Evolutionary conservation across 2,113 vertebrate genomes (phyloP), one percentile per base, ranked within the genome.

Genomic region (Brachypodius melanocephalos): DNA sequence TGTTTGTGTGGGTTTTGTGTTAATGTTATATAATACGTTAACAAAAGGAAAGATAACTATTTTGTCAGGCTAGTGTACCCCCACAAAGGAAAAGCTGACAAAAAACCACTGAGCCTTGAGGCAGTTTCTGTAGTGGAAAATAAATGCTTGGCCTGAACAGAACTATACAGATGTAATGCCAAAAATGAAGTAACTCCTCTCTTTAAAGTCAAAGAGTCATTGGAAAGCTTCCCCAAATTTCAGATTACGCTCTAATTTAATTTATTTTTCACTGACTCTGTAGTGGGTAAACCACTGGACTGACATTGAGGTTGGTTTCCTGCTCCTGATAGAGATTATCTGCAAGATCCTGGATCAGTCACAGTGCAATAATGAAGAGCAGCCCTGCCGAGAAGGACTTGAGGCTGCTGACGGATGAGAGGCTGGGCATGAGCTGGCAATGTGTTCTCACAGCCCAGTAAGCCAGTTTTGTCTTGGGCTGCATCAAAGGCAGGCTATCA

Each of bases 161-260:
- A 83, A 17, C 67, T 77, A 31, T 25, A 63, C 11, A 63, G 72
- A 43, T 1, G 1, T 83, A 80, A 83, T 57, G 76, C 68, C 85
- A 90, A 85, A 91, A 86, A 55, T 90, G 2, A 95, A 84, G 63
- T 42, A 92, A 80, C 26, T 86, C 21, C 32, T 80, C 34, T 18
- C 51, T 80, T 65, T 69, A 86, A 88, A 77, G 51, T 9, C 2
- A 0, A 38, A 90, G 72, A 63, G 32, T 85, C 62, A 88, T 26
- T 84, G 58, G 72, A 86, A 90, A 92, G 59, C 51, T 85, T 85
- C n/a, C 24, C 19, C 46, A 58, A 21, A 76, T 38, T 90, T 92
- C 11, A 5, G 63, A 85, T 90, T 73, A 90, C 46, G 46, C 11
- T n/a, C 19, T 28, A 83, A 88, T 73, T 68, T 90, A 54, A 91